Evolutionary conservation across 2,888 invertebrate genomes (phyloP).

Genomic region (Magallana nippona): DNA sequence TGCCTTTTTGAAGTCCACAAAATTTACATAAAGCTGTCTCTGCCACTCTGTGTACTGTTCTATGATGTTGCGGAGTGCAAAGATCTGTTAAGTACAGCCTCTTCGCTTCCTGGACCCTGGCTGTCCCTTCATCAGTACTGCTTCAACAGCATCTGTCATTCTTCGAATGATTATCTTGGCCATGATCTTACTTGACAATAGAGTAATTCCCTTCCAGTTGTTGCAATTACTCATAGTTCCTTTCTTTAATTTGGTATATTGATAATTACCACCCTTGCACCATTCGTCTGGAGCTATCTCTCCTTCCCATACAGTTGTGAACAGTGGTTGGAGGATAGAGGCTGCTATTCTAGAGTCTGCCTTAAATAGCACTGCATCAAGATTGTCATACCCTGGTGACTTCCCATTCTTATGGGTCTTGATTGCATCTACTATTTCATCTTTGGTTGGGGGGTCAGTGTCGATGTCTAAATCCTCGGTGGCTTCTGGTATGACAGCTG

Average conservation of each 20-base stretch:
- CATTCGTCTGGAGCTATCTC: not conserved
- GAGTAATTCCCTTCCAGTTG: conserved; percentile 40
- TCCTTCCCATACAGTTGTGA: not conserved
- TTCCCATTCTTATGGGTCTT: too few relatives aligned
- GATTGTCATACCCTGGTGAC: too few relatives aligned
- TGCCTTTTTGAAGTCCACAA: conserved; percentile 51
- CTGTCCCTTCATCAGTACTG: conserved; percentile 34
- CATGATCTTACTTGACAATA: conserved; percentile 51
- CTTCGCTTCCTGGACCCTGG: conserved; percentile 49
- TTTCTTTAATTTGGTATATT: conserved; percentile 8
- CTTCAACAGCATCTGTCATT: conserved; percentile 29
- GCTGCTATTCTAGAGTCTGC: too few relatives aligned
- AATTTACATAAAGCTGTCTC: conserved; percentile 43
- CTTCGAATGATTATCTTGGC: conserved; percentile 27
- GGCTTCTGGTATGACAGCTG: too few relatives aligned
- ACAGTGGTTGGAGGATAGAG: not conserved
- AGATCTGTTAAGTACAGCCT: conserved; percentile 53
- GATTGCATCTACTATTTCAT: too few relatives aligned
- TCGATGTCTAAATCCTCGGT: too few relatives aligned
- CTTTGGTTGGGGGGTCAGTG: too few relatives aligned
- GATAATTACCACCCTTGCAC: not conserved
- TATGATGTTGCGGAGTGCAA: conserved; percentile 49
- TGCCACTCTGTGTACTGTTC: conserved; percentile 54
- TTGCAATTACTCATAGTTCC: not conserved
- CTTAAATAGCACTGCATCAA: too few relatives aligned